Conservation (phyloP, 2,113 vertebrate genomes). For the Madoqua kirkii region DNA sequence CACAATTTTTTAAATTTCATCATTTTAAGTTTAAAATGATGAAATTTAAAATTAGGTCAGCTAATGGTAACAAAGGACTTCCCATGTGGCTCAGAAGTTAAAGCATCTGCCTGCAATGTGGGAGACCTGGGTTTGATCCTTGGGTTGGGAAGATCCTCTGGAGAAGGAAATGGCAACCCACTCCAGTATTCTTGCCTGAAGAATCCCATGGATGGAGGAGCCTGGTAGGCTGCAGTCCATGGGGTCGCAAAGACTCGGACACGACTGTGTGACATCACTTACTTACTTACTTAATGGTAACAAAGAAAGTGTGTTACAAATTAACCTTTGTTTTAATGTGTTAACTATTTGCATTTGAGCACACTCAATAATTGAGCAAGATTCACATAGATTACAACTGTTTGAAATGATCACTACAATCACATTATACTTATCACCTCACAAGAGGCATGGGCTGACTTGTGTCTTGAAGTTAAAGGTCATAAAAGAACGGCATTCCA, state of each 20-base stretch:
- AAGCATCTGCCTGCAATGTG: too few relatives aligned
- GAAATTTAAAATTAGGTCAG: background rate
- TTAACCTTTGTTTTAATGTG: background rate
- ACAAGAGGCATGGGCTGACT: background rate
- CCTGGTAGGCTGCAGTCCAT: too few relatives aligned
- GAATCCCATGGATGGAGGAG: too few relatives aligned
- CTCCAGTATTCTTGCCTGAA: too few relatives aligned
- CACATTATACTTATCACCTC: background rate
- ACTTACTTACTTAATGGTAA: background rate
- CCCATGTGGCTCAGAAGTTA: too few relatives aligned
- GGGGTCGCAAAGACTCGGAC: accelerated
- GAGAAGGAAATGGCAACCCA: too few relatives aligned
- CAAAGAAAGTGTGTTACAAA: background rate
- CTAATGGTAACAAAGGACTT: background rate
- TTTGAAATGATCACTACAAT: background rate
- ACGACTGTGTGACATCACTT: too few relatives aligned
- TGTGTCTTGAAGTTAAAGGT: background rate
- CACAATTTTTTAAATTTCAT: background rate
- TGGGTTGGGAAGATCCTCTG: too few relatives aligned
- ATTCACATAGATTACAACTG: background rate
- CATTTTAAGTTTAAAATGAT: background rate
- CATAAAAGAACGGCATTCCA: background rate
- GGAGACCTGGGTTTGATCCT: too few relatives aligned
- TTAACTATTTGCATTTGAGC: background rate
- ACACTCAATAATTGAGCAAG: background rate